Conservation (phyloP, 2,113 vertebrate species). For the Casuarius casuarius region DNA sequence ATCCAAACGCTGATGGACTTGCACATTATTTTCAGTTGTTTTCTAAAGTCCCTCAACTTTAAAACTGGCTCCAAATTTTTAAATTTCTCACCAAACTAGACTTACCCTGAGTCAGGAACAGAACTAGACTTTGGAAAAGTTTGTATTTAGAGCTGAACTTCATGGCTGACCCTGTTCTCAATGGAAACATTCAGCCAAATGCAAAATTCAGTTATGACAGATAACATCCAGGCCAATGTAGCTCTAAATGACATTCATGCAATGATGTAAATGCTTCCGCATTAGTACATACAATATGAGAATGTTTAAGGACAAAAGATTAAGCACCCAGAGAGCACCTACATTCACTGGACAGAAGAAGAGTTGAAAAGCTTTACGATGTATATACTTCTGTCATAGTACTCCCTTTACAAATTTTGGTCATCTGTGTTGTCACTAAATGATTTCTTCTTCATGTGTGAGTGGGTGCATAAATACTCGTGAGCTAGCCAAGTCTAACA, state of each 20-base stretch:
- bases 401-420: background rate
- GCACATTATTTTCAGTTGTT: background rate
- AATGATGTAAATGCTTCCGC: background rate
- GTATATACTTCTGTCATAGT: background rate
- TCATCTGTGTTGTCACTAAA: background rate
- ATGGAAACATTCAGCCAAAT: background rate
- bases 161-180: background rate
- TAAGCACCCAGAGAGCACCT: background rate
- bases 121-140: background rate
- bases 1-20: conserved; percentile 20
- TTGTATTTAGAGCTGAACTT: background rate
- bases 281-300: background rate
- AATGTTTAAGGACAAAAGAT: background rate
- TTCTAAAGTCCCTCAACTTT: background rate
- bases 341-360: background rate
- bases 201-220: background rate
- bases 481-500: background rate
- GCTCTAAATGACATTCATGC: background rate
- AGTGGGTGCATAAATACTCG: background rate
- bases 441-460: background rate
- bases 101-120: background rate
- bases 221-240: background rate
- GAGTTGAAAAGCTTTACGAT: background rate
- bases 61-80: background rate
- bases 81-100: background rate